A percentile compares a stretch with the other conserved stretches of the same genome.
These are phyloP conservation scores for Gymnoscopelus microlampas DNA, from an alignment of 2,797 vertebrate species.

Conservation along the genomic window DNA sequence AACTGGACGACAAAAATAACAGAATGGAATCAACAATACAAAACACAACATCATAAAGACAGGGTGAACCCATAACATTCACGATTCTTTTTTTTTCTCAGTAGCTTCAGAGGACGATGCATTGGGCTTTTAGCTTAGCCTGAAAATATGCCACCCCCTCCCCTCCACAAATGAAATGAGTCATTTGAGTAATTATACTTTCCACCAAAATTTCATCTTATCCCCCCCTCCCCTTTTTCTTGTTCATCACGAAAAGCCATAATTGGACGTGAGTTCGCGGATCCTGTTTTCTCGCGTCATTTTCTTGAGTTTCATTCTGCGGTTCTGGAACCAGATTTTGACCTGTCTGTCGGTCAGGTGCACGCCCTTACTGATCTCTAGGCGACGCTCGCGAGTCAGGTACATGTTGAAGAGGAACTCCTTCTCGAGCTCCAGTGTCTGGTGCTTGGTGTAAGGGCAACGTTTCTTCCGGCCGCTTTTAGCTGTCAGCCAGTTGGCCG, in stretches of 20 bases:
- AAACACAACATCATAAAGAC: conserved; percentile 46
- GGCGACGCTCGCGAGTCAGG: conserved; percentile 99
- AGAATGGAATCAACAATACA: conserved; percentile 48
- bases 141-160: conserved; percentile 43
- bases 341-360: conserved; percentile 99
- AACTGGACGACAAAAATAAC: conserved; percentile 54
- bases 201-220: conserved; percentile 25
- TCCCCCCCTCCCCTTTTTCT: too few relatives aligned
- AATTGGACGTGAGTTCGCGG: conserved; percentile 97
- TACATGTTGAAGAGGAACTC: conserved; percentile 99
- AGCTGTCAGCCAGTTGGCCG: conserved; percentile 96
- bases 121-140: conserved; percentile 30
- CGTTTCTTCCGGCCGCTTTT: conserved; percentile 98
- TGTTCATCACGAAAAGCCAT: conserved; percentile 93
- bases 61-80: conserved; percentile 32
- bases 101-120: conserved; percentile 48
- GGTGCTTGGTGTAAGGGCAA: conserved; percentile 98
- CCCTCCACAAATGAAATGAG: conserved; percentile 47
- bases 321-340: conserved; percentile 99
- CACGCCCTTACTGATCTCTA: conserved; percentile 98
- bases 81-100: conserved; percentile 39
- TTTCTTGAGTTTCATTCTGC: conserved; percentile 99
- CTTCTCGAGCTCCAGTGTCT: conserved; percentile 98
- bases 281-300: conserved; percentile 98
- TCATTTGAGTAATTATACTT: conserved; percentile 21